Base-by-base conservation (phyloP, 1,140 invertebrate species). In the Magallana gigas region DNA sequence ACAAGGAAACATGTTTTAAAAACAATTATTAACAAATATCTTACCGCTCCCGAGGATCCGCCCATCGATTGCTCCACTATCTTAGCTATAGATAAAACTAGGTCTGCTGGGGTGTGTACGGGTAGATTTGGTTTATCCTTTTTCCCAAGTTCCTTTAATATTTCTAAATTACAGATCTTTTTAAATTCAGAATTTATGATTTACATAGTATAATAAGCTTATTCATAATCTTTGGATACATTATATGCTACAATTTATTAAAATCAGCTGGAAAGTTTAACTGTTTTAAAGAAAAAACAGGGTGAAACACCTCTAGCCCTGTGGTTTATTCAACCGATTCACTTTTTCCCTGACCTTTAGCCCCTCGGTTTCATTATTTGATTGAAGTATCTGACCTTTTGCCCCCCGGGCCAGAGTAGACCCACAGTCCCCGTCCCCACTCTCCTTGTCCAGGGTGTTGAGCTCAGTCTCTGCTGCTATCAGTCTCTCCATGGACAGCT, bases 351-450 rank as follows among this genome's bases (percentile, higher is more conserved):
- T 82, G 12, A 18, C 16, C 80, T 82, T 57, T 82, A 16, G 1
- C 14, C 57, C 57, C 36, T 6, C 0, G 48, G 8, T 57, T 56
- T 16, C 1, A 18, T 83, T 3, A 62, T 64, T 48, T 48, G 36
- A 48, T 48, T 48, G 36, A n/a, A 8, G 82, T 62, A 14, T 57
- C 84, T 64, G 90, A 95, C 94, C 96, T 91, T 96, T 93, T 9
- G 96, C 96, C 71, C 97, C 96, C 85, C 95, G 95, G 80, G 95
- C 95, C 12, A 97, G 94, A 0, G 97, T 98, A 0, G 96, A 96
- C 4, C 97, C 97, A 94, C 97, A 97, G 92, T 98, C 97, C 0
- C 97, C 97, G 93, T 98, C 97, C 1, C 97, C 97, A 92, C 97
- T 96, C 8, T 96, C 96, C 0, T 95, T 96, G 92, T 98, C 97